A percentile compares a stretch with the other conserved stretches of the same genome.
These are phyloP conservation scores for Parus major DNA, from an alignment of 2,113 vertebrate genomes.

Conservation along the genomic window DNA sequence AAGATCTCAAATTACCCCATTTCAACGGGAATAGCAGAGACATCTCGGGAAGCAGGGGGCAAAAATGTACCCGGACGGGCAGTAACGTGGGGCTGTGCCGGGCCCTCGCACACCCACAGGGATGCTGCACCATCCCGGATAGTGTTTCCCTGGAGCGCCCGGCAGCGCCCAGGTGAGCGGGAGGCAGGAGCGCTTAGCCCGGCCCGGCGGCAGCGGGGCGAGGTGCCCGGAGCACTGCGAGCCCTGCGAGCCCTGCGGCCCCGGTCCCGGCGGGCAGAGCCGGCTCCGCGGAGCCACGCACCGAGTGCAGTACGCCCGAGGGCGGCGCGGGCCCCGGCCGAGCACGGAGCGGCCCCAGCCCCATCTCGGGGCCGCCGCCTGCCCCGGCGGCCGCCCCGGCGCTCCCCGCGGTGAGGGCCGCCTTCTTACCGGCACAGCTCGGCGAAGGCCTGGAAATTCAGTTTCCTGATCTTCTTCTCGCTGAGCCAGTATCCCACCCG, in stretches of 20 bases:
- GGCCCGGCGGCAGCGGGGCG: neutral
- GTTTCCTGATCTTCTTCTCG: conserved; percentile 97
- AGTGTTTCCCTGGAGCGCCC: neutral
- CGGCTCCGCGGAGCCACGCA: neutral
- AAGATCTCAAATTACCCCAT: neutral
- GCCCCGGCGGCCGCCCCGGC: neutral
- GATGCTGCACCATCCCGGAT: neutral
- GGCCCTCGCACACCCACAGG: neutral
- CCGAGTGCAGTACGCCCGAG: neutral
- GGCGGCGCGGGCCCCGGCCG: neutral
- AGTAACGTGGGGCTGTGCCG: neutral
- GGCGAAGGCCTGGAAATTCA: conserved; percentile 96
- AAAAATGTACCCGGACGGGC: neutral
- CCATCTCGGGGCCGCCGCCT: neutral
- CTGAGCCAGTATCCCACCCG: conserved; percentile 97
- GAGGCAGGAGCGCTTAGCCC: neutral
- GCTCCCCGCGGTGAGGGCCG: neutral
- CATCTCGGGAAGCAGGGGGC: neutral
- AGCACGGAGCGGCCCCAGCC: neutral
- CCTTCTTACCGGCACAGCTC: conserved; percentile 90
- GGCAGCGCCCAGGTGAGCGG: conserved; percentile 9
- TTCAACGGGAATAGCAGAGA: neutral
- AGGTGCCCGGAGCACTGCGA: neutral
- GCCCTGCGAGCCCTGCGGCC: neutral
- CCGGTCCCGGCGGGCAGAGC: neutral